Evolutionary conservation across 2,113 vertebrate genomes (phyloP).

Genomic region (Ceyx margarethae): DNA sequence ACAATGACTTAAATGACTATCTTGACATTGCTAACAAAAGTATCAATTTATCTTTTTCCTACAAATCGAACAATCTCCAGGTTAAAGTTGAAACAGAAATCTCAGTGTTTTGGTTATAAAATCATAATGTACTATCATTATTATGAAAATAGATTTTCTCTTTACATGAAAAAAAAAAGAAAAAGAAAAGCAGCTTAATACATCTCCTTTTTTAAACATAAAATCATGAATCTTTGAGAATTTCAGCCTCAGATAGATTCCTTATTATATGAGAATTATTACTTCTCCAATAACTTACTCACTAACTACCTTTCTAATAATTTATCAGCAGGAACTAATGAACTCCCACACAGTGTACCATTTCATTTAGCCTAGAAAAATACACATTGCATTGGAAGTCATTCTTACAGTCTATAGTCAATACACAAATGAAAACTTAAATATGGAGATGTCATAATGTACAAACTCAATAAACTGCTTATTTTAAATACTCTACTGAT

Average conservation of each 20-base stretch:
- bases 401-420: background rate
- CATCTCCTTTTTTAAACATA: background rate
- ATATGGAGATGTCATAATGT: background rate
- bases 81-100: background rate
- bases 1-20: background rate
- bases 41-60: background rate
- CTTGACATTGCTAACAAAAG: background rate
- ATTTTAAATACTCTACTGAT: constrained; percentile 70
- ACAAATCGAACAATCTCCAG: background rate
- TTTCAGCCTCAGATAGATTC: background rate
- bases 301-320: background rate
- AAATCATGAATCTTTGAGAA: background rate
- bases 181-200: rapidly evolving
- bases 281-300: background rate
- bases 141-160: background rate
- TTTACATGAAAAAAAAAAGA: background rate
- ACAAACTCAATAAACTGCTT: constrained; percentile 43
- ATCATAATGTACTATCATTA: background rate
- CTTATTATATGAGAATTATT: background rate
- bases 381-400: background rate
- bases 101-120: background rate
- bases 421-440: background rate
- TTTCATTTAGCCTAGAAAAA: background rate
- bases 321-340: constrained; percentile 2
- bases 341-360: background rate